phyloP scores from a whole-genome alignment of 2,888 invertebrate genomes.

The Keiferia lycopersicella region DNA sequence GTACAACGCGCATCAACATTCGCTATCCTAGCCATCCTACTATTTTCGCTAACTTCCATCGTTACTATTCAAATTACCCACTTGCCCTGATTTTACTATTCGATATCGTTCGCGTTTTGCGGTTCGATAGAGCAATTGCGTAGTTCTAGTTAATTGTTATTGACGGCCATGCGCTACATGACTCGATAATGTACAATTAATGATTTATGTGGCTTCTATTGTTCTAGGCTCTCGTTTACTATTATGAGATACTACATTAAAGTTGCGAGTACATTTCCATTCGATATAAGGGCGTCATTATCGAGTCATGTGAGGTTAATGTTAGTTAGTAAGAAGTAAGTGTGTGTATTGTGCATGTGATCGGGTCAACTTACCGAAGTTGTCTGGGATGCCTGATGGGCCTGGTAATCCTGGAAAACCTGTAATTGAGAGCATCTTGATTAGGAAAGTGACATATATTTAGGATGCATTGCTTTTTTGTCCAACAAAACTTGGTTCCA shows the following conservation, averaged over 20 bases:
- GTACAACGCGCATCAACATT: slow-evolving; percentile 29
- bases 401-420: slow-evolving; percentile 89
- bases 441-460: not conserved
- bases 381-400: slow-evolving; percentile 93
- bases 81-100: not conserved
- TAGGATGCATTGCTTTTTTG: not conserved
- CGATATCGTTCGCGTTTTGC: not conserved
- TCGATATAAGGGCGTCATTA: slow-evolving; percentile 19
- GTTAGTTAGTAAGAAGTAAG: slow-evolving; percentile 11
- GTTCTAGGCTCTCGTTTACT: slow-evolving; percentile 49
- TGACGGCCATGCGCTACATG: slow-evolving; percentile 60
- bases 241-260: slow-evolving; percentile 26
- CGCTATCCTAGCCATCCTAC: slow-evolving; percentile 20
- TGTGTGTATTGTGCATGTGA: slow-evolving; percentile 35
- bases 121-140: slow-evolving; percentile 35
- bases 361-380: slow-evolving; percentile 86
- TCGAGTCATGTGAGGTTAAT: slow-evolving; percentile 55
- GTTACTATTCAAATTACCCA: slow-evolving; percentile 35
- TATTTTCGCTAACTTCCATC: slow-evolving; percentile 41
- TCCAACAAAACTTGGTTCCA: too few species aligned
- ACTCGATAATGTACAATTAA: slow-evolving; percentile 72
- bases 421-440: slow-evolving; percentile 59
- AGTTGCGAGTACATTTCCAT: slow-evolving; percentile 24
- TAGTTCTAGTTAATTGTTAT: slow-evolving; percentile 65
- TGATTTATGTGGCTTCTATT: slow-evolving; percentile 51